phyloP scores from a whole-genome alignment of 2,113 vertebrate genomes.

The Dicerorhinus sumatrensis region DNA sequence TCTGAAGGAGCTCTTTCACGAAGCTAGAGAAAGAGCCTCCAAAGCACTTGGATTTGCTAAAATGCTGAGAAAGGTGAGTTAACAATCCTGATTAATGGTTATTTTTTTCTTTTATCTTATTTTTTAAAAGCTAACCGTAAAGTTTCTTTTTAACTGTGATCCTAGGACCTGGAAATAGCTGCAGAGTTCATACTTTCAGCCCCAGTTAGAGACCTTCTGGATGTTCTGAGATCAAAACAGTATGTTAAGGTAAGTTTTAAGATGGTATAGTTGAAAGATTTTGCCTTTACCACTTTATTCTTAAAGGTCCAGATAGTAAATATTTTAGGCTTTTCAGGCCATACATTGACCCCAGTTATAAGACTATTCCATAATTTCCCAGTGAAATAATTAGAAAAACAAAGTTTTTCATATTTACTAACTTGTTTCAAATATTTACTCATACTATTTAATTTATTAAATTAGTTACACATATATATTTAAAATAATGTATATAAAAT shows the following conservation, averaged over 20 bases:
- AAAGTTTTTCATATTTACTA: background rate
- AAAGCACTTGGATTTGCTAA: slow-evolving; percentile 99
- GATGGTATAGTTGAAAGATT: rapidly evolving
- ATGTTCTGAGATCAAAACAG: slow-evolving; percentile 91
- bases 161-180: slow-evolving; percentile 97
- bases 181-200: slow-evolving; percentile 95
- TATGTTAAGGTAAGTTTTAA: slow-evolving; percentile 92
- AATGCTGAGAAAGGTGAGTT: slow-evolving; percentile 97
- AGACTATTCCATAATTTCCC: background rate
- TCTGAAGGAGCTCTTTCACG: slow-evolving; percentile 98
- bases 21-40: slow-evolving; percentile 97
- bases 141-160: slow-evolving; percentile 74
- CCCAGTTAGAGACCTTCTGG: slow-evolving; percentile 91
- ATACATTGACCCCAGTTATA: background rate
- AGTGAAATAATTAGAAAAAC: background rate
- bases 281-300: background rate
- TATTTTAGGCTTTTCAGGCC: background rate
- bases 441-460: background rate
- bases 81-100: background rate
- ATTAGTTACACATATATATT: background rate
- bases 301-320: background rate
- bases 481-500: background rate
- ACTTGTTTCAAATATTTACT: background rate
- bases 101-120: background rate
- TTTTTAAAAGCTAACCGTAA: slow-evolving; percentile 32